Evolutionary conservation across 2,113 vertebrate genomes (phyloP).

Genomic region (Fulmarus glacialis): DNA sequence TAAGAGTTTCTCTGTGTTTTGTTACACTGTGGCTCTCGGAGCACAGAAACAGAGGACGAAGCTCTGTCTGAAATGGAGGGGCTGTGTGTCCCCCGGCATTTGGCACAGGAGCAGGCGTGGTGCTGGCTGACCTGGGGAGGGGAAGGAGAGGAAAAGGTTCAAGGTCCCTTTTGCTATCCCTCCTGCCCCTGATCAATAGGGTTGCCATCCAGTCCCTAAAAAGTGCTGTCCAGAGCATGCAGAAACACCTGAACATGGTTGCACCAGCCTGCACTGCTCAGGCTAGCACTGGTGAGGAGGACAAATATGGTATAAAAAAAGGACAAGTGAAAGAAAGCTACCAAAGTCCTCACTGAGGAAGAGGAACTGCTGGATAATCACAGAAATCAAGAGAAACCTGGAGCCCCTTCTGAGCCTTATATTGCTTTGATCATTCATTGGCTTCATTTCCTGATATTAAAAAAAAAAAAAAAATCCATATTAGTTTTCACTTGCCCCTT

Average conservation of each 20-base stretch:
- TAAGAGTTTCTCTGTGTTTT: neutral
- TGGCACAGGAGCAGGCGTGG: fast-evolving
- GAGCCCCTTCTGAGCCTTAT: neutral
- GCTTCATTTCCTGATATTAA: neutral
- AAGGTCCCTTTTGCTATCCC: neutral
- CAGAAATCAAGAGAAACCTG: neutral
- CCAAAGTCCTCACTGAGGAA: neutral
- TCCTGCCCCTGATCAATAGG: neutral
- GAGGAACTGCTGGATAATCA: neutral
- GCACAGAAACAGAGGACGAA: neutral
- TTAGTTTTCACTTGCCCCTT: neutral
- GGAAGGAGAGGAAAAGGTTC: neutral
- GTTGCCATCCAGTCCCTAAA: neutral
- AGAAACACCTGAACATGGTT: neutral
- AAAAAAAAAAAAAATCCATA: neutral
- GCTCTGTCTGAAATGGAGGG: neutral
- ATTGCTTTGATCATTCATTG: neutral
- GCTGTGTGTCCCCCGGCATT: fast-evolving
- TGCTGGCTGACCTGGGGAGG: neutral
- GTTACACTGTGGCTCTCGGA: neutral
- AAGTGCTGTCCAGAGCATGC: neutral
- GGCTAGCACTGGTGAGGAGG: neutral
- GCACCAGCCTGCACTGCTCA: neutral
- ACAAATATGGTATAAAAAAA: neutral
- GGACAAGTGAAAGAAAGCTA: neutral